Evolutionary conservation across 2,113 vertebrate species (phyloP).

Genomic region (Synodontis membranacea): DNA sequence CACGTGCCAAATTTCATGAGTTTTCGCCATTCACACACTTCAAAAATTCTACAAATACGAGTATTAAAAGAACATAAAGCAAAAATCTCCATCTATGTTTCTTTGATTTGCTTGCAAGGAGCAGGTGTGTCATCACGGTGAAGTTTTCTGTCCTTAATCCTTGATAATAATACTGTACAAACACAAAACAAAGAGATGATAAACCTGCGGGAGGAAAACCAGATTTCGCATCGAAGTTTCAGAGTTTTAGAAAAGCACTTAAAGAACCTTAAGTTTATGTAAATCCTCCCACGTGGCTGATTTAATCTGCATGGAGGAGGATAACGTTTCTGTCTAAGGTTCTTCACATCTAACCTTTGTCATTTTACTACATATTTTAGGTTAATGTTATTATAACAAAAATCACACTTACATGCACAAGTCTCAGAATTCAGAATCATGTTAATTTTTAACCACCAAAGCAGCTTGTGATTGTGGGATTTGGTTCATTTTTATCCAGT

Average conservation of each 20-base stretch:
- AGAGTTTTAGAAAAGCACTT: not conserved
- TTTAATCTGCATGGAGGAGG: not conserved
- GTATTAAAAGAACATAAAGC: too few relatives aligned
- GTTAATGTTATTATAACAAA: not conserved
- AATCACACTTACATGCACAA: not conserved
- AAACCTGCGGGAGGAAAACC: not conserved
- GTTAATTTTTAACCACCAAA: not conserved
- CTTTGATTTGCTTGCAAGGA: not conserved
- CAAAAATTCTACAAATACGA: too few relatives aligned
- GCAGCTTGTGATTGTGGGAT: not conserved
- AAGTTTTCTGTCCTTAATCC: not conserved
- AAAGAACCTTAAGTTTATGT: too few relatives aligned
- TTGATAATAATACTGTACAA: not conserved
- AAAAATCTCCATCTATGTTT: not conserved
- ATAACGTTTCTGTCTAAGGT: not conserved
- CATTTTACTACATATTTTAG: not conserved
- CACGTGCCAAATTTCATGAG: too few relatives aligned
- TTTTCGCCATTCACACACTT: too few relatives aligned
- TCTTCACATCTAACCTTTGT: not conserved
- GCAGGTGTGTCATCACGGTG: not conserved
- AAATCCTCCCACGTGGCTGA: not conserved
- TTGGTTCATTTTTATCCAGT: too few relatives aligned
- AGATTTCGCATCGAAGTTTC: not conserved
- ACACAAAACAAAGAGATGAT: not conserved
- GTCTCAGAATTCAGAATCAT: not conserved